A percentile compares a stretch with the other conserved stretches of the same genome.
These are phyloP conservation scores for Cerastis leucographa DNA, from an alignment of 2,888 invertebrate species.

Conservation along the genomic window DNA sequence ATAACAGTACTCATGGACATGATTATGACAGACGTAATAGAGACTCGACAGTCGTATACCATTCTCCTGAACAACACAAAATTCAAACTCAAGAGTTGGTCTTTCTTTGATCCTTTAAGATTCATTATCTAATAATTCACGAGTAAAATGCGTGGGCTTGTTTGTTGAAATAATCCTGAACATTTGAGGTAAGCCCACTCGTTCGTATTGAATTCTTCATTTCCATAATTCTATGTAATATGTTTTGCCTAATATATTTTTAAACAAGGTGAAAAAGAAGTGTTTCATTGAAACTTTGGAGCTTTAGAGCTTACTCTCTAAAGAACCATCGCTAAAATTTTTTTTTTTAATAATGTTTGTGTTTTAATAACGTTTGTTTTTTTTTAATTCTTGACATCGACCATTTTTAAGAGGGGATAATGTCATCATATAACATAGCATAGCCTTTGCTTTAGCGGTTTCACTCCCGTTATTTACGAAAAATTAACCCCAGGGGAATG, in stretches of 20 bases:
- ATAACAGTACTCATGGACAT: constrained; percentile 17
- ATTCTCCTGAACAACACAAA: constrained; percentile 27
- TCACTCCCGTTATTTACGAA: too few relatives aligned
- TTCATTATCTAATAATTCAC: constrained; percentile 51
- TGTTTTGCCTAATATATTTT: constrained; percentile 14
- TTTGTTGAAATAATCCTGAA: constrained; percentile 48
- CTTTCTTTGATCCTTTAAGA: constrained; percentile 62
- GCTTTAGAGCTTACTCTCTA: not conserved
- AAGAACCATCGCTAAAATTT: not conserved
- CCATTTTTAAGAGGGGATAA: not conserved
- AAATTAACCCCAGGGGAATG: too few relatives aligned
- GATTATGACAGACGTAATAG: constrained; percentile 34
- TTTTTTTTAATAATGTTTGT: too few relatives aligned
- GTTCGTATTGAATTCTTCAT: constrained; percentile 40
- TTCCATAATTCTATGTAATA: constrained; percentile 11
- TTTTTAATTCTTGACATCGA: not conserved
- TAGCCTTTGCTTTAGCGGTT: too few relatives aligned
- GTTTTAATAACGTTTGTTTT: too few relatives aligned
- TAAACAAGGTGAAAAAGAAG: not conserved
- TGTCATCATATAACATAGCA: not conserved
- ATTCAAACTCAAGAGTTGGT: constrained; percentile 38
- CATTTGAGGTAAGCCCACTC: constrained; percentile 36
- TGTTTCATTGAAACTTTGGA: not conserved
- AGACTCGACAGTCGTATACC: constrained; percentile 6
- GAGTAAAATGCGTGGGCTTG: constrained; percentile 56